These are phyloP conservation scores for Elgonia sp. DNA, from an alignment of 2,888 invertebrate species.

Conservation along the genomic window DNA sequence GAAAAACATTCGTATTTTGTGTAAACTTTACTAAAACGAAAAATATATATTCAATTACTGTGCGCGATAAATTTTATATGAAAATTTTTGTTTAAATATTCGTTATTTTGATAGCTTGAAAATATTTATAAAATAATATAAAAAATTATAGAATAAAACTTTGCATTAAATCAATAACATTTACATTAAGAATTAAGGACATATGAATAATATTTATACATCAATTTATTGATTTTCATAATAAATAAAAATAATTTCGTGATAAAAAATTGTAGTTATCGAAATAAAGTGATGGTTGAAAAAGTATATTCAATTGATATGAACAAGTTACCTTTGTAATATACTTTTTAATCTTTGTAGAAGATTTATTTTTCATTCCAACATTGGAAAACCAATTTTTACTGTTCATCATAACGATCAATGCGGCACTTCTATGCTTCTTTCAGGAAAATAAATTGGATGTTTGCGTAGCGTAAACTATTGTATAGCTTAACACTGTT, in stretches of 20 bases:
- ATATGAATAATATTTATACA: too few relatives aligned
- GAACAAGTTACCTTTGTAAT: slow-evolving; percentile 55
- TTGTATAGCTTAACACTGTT: slow-evolving; percentile 69
- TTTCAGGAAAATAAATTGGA: slow-evolving; percentile 74
- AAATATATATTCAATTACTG: too few relatives aligned
- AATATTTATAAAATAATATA: too few relatives aligned
- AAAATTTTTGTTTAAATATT: too few relatives aligned
- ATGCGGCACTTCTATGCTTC: slow-evolving; percentile 62
- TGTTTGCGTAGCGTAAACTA: slow-evolving; percentile 72
- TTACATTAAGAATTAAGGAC: too few relatives aligned
- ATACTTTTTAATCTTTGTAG: slow-evolving; percentile 63
- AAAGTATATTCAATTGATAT: slow-evolving; percentile 37
- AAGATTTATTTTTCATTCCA: slow-evolving; percentile 60
- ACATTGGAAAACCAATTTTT: slow-evolving; percentile 68
- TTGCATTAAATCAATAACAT: too few relatives aligned
- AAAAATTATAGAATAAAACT: too few relatives aligned
- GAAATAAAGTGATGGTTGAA: not conserved
- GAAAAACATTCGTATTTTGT: too few relatives aligned
- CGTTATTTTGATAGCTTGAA: too few relatives aligned
- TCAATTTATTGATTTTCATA: too few relatives aligned
- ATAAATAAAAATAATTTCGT: not conserved
- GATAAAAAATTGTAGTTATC: not conserved
- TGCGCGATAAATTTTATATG: too few relatives aligned
- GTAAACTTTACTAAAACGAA: too few relatives aligned
- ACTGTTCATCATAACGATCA: slow-evolving; percentile 71